These are phyloP conservation scores for Pyrgus malvae DNA, from an alignment of 2,888 invertebrate genomes.

Conservation along the genomic window DNA sequence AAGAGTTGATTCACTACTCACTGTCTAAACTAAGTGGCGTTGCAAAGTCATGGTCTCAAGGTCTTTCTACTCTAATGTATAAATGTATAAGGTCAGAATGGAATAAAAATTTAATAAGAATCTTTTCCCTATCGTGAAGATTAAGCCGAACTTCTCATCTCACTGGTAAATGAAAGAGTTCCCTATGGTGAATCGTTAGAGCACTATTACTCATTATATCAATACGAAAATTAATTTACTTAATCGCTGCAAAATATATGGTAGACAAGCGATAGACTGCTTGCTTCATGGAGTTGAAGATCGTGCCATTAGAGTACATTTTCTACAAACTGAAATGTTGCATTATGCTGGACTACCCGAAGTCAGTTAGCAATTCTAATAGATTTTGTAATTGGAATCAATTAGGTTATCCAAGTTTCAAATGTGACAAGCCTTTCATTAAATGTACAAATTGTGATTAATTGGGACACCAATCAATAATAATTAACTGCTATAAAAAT, in stretches of 20 bases:
- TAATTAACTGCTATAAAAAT: background rate
- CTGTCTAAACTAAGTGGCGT: slow-evolving; percentile 23
- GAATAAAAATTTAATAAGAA: slow-evolving; percentile 31
- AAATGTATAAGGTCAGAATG: slow-evolving; percentile 34
- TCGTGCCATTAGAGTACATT: background rate
- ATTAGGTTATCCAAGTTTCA: background rate
- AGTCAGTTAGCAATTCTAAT: background rate
- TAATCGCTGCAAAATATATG: slow-evolving; percentile 26
- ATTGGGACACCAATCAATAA: background rate
- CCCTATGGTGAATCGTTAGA: slow-evolving; percentile 33
- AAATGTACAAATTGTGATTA: background rate
- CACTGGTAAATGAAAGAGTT: slow-evolving; percentile 30
- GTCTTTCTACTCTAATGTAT: slow-evolving; percentile 28
- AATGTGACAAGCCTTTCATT: background rate
- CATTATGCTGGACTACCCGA: background rate
- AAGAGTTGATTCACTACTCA: slow-evolving; percentile 22
- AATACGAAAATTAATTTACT: slow-evolving; percentile 28
- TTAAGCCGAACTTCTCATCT: slow-evolving; percentile 30
- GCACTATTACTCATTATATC: slow-evolving; percentile 33
- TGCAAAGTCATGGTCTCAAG: slow-evolving; percentile 36
- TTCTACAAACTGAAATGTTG: no score
- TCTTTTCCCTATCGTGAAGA: slow-evolving; percentile 32
- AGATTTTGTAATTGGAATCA: background rate
- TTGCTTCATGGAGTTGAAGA: background rate
- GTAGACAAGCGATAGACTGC: background rate